These are phyloP conservation scores for Empis stercorea DNA, from an alignment of 2,888 invertebrate species.

Conservation along the genomic window DNA sequence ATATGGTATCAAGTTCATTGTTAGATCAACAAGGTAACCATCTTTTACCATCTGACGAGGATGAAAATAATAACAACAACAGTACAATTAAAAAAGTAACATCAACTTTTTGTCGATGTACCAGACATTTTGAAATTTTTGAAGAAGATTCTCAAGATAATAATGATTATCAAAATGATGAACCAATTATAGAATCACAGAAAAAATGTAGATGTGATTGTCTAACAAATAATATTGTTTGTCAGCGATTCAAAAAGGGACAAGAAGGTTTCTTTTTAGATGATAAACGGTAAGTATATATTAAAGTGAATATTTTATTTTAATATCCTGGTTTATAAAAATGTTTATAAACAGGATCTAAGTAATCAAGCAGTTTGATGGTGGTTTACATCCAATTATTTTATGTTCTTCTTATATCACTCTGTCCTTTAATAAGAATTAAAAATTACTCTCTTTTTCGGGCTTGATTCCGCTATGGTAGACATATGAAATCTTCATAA, in stretches of 20 bases:
- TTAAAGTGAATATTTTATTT: too few species aligned
- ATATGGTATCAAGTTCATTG: slow-evolving; percentile 3
- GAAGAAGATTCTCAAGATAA: slow-evolving; percentile 17
- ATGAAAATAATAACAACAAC: neutral
- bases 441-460: too few species aligned
- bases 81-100: slow-evolving; percentile 3
- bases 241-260: slow-evolving; percentile 48
- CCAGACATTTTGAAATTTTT: slow-evolving; percentile 34
- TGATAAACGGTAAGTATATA: slow-evolving; percentile 46
- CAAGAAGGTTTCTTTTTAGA: slow-evolving; percentile 48
- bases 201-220: slow-evolving; percentile 50
- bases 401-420: too few species aligned
- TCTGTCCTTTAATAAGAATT: too few species aligned
- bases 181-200: neutral
- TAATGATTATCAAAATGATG: neutral
- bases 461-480: too few species aligned
- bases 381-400: too few species aligned
- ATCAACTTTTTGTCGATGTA: slow-evolving; percentile 19
- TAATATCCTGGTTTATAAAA: too few species aligned
- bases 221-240: slow-evolving; percentile 44
- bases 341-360: too few species aligned
- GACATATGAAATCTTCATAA: too few species aligned
- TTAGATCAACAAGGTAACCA: neutral
- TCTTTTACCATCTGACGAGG: neutral
- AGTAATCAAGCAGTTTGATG: too few species aligned